Evolutionary conservation across 2,888 invertebrate genomes (phyloP).

Genomic region (Synergus laeviventris): DNA sequence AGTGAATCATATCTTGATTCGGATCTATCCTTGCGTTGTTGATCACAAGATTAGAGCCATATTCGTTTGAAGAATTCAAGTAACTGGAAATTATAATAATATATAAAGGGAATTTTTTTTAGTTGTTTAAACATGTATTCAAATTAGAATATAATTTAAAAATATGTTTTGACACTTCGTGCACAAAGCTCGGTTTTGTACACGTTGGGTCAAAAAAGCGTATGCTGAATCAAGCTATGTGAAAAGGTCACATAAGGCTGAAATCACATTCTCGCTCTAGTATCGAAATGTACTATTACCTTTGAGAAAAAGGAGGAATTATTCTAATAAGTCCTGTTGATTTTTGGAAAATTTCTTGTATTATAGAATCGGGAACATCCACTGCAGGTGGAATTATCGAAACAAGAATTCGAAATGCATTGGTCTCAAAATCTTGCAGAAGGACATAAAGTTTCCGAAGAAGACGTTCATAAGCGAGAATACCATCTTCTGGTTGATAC

Average conservation of each 20-base stretch:
- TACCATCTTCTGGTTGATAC: slow-evolving; percentile 67
- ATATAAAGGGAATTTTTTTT: not conserved
- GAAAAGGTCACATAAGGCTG: no score
- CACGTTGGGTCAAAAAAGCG: no score
- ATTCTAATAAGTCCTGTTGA: slow-evolving; percentile 61
- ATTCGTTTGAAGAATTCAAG: not conserved
- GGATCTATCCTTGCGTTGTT: not conserved
- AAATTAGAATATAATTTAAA: not conserved
- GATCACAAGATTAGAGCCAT: not conserved
- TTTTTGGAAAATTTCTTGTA: slow-evolving; percentile 62
- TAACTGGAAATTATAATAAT: not conserved
- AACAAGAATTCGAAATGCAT: slow-evolving; percentile 60
- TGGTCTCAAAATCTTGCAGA: slow-evolving; percentile 60
- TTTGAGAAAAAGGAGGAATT: slow-evolving; percentile 54
- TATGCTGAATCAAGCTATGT: no score
- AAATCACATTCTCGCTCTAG: no score
- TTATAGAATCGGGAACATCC: slow-evolving; percentile 55
- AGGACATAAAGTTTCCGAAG: slow-evolving; percentile 61
- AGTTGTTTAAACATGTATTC: not conserved
- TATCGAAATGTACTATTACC: no score
- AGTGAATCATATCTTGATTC: not conserved
- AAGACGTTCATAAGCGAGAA: slow-evolving; percentile 63
- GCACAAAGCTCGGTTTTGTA: no score
- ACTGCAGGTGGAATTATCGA: slow-evolving; percentile 66
- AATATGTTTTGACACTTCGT: no score